Conservation (phyloP, 2,888 invertebrate genomes). For the Caenorhabditis zanzibari region DNA sequence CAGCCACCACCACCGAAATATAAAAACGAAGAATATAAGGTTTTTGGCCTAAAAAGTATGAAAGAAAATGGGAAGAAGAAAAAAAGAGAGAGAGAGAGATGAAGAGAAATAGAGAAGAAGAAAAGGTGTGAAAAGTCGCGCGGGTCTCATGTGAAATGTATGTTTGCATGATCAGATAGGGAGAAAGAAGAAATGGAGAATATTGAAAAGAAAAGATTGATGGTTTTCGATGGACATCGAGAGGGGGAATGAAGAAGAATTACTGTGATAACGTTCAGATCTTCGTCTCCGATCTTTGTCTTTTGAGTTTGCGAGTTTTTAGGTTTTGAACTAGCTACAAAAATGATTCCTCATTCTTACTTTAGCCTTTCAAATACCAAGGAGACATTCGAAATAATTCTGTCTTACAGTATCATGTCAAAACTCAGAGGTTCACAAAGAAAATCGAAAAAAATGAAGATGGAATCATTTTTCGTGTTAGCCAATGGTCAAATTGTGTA, state of each 20-base stretch:
- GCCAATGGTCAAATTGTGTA: too few relatives aligned
- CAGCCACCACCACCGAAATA: conserved; percentile 10
- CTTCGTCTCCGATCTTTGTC: neutral
- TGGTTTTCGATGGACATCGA: neutral
- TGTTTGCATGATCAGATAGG: conserved; percentile 43
- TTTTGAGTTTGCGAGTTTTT: too few relatives aligned
- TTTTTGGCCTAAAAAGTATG: conserved; percentile 32
- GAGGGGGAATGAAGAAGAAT: neutral
- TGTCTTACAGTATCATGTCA: too few relatives aligned
- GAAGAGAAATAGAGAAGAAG: conserved; percentile 15
- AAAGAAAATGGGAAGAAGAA: neutral
- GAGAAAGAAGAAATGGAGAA: conserved; percentile 1
- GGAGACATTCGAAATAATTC: too few relatives aligned
- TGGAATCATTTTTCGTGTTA: too few relatives aligned
- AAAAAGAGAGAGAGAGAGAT: conserved; percentile 12
- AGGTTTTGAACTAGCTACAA: too few relatives aligned
- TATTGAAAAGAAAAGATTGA: conserved; percentile 4
- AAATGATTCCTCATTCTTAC: too few relatives aligned
- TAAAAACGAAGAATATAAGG: conserved; percentile 1
- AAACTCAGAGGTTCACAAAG: too few relatives aligned
- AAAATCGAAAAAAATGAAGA: too few relatives aligned
- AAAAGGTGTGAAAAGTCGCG: conserved; percentile 55
- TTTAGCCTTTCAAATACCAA: too few relatives aligned
- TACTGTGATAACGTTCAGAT: conserved; percentile 1
- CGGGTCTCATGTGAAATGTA: conserved; percentile 43